These are phyloP conservation scores for Sebastes paucispinis DNA, from an alignment of 2,797 vertebrate species.

Conservation along the genomic window DNA sequence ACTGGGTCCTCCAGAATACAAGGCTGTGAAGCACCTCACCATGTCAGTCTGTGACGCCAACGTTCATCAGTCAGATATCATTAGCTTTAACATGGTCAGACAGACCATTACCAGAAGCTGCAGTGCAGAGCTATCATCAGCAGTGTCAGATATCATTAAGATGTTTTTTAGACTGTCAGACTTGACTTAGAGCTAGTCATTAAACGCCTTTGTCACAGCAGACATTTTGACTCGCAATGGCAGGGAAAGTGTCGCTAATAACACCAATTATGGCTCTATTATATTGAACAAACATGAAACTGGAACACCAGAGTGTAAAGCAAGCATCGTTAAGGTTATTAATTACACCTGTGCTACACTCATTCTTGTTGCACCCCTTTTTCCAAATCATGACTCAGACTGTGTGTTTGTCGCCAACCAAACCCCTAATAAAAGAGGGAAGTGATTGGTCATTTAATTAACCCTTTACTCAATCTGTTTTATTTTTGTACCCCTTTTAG, in stretches of 20 bases:
- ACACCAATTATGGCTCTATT: neutral
- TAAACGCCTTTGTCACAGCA: neutral
- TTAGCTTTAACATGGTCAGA: neutral
- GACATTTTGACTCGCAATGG: neutral
- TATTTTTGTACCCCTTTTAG: neutral
- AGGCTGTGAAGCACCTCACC: neutral
- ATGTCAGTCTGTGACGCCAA: neutral
- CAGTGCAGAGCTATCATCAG: neutral
- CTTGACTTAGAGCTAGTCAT: neutral
- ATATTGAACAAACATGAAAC: neutral
- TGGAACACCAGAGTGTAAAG: neutral
- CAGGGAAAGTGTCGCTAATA: neutral
- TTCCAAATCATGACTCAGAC: neutral
- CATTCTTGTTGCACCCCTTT: neutral
- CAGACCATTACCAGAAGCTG: neutral
- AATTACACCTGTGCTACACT: neutral
- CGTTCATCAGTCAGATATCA: neutral
- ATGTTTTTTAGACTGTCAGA: neutral
- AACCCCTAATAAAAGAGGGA: neutral
- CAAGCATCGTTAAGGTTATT: neutral
- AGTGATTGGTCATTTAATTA: neutral
- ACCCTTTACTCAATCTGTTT: neutral
- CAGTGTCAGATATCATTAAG: neutral
- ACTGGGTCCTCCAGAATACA: neutral
- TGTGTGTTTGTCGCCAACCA: neutral